These are phyloP conservation scores for Antheraea mylitta DNA, from an alignment of 1,140 invertebrate species.

Conservation along the genomic window DNA sequence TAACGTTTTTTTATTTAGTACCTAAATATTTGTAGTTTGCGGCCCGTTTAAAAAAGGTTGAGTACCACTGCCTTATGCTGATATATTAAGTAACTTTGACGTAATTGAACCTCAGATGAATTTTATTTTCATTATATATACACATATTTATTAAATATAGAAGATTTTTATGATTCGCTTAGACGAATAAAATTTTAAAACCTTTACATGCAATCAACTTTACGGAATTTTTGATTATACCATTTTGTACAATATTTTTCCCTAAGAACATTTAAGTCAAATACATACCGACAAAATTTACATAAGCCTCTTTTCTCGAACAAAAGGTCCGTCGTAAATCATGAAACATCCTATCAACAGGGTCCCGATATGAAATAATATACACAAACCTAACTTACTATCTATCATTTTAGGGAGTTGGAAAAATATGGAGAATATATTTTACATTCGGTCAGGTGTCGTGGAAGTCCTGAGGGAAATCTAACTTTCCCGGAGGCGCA, in stretches of 20 bases:
- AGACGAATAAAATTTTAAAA: too few relatives aligned
- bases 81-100: too few relatives aligned
- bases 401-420: slow-evolving; percentile 30
- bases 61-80: too few relatives aligned
- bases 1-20: too few relatives aligned
- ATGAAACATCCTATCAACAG: slow-evolving; percentile 17
- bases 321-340: slow-evolving; percentile 17
- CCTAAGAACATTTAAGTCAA: background rate
- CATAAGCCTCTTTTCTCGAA: slow-evolving; percentile 1
- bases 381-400: slow-evolving; percentile 14
- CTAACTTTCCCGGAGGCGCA: slow-evolving; percentile 76
- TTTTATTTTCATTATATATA: too few relatives aligned
- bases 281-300: background rate
- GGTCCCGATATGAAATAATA: slow-evolving; percentile 7
- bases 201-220: too few relatives aligned
- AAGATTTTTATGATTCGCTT: too few relatives aligned
- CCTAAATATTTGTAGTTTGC: too few relatives aligned
- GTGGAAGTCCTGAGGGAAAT: slow-evolving; percentile 74
- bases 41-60: too few relatives aligned
- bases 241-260: background rate
- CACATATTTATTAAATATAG: too few relatives aligned
- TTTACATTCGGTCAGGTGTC: slow-evolving; percentile 77
- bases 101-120: too few relatives aligned
- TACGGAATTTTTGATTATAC: background rate
- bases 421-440: slow-evolving; percentile 70